A percentile compares a stretch with the other conserved stretches of the same genome.
These are phyloP conservation scores for Pseudachorutes palmiensis DNA, from an alignment of 1,140 invertebrate species.

Conservation along the genomic window DNA sequence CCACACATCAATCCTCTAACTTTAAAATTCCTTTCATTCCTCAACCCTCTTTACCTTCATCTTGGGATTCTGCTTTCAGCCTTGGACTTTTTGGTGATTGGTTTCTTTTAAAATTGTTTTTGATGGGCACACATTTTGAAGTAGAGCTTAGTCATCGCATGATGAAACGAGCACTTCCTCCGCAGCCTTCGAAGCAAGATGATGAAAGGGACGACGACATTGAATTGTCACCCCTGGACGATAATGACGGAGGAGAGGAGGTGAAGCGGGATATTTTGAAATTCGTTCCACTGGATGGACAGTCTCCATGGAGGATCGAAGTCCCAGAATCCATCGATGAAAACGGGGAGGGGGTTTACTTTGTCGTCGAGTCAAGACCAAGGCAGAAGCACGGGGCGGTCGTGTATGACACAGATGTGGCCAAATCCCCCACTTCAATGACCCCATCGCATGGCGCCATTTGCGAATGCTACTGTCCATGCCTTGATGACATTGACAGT, in stretches of 20 bases:
- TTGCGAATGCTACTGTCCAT: slow-evolving; percentile 65
- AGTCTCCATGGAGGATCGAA: too few relatives aligned
- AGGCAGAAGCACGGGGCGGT: neutral
- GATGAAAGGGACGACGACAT: too few relatives aligned
- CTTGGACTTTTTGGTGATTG: slow-evolving; percentile 8
- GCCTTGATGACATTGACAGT: slow-evolving; percentile 41
- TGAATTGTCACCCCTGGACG: too few relatives aligned
- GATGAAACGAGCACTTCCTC: neutral
- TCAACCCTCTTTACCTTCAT: neutral
- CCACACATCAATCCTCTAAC: too few relatives aligned
- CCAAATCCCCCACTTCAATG: neutral
- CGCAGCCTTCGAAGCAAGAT: neutral
- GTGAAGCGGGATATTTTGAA: neutral
- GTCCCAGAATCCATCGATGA: neutral
- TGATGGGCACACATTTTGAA: neutral
- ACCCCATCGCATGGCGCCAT: slow-evolving; percentile 31
- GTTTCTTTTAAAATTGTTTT: slow-evolving; percentile 1
- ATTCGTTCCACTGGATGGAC: neutral
- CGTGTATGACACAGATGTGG: neutral
- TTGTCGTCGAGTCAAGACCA: neutral
- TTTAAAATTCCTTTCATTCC: neutral
- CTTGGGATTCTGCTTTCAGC: too few relatives aligned
- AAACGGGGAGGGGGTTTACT: neutral
- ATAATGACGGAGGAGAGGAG: neutral
- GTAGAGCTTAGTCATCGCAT: slow-evolving; percentile 11